A percentile compares a stretch with the other conserved stretches of the same genome.
phyloP scores from a whole-genome alignment of 1,140 invertebrate species.

The Triops longicaudatus region DNA sequence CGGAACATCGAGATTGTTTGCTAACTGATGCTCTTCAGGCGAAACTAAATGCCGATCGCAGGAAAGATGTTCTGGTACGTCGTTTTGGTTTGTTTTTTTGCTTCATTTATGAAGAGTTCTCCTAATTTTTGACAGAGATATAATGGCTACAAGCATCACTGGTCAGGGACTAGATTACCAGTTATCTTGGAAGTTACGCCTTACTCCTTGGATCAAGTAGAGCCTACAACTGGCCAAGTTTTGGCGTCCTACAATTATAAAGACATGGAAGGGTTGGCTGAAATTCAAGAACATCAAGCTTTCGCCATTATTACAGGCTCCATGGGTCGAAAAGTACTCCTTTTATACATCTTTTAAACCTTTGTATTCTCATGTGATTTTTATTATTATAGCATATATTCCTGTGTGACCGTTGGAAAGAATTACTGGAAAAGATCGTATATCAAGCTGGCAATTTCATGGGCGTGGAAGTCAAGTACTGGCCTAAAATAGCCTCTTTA shows the following conservation, averaged over 20 bases:
- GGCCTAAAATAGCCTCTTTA: conserved; percentile 69
- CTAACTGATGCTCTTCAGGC: conserved; percentile 76
- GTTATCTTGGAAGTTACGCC: conserved; percentile 81
- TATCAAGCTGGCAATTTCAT: conserved; percentile 70
- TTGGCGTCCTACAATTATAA: conserved; percentile 85
- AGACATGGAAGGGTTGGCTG: conserved; percentile 73
- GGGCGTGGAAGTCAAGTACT: conserved; percentile 70
- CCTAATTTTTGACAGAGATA: conserved; percentile 55
- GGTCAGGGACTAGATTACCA: conserved; percentile 82
- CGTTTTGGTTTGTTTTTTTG: conserved; percentile 38
- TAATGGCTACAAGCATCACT: conserved; percentile 88
- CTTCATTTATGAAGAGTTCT: conserved; percentile 29
- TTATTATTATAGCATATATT: conserved; percentile 64
- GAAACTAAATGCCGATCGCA: conserved; percentile 18
- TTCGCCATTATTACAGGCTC: conserved; percentile 83
- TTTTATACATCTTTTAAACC: conserved; percentile 31
- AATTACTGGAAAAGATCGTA: conserved; percentile 74
- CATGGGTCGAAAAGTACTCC: conserved; percentile 64
- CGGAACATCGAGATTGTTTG: conserved; percentile 84
- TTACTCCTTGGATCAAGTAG: conserved; percentile 80
- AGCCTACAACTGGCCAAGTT: conserved; percentile 67
- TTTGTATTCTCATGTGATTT: conserved; percentile 26
- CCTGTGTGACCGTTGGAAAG: conserved; percentile 67
- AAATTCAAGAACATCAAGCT: conserved; percentile 54
- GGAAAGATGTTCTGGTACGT: conserved; percentile 26